These are phyloP conservation scores for Scaptomyza pallida DNA, from an alignment of 1,140 invertebrate species.

Conservation along the genomic window DNA sequence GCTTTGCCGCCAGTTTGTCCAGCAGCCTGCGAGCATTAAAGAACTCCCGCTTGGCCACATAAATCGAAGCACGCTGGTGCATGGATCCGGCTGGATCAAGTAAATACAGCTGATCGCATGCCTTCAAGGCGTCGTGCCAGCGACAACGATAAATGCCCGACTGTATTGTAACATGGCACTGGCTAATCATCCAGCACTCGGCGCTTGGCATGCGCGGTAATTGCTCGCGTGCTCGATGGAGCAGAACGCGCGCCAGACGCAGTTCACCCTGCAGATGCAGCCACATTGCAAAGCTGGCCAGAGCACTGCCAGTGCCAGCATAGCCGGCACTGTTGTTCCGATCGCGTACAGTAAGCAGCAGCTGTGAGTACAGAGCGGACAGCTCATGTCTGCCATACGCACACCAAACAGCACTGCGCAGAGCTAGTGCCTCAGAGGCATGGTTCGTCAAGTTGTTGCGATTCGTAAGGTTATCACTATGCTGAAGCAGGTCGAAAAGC, in stretches of 20 bases:
- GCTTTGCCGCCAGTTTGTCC: slow-evolving; percentile 86
- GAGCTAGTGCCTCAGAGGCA: slow-evolving; percentile 90
- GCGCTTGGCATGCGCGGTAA: slow-evolving; percentile 87
- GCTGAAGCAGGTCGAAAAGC: slow-evolving; percentile 89
- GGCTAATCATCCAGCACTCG: slow-evolving; percentile 89
- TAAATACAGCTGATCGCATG: slow-evolving; percentile 89
- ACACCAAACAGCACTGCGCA: slow-evolving; percentile 93
- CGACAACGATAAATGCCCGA: slow-evolving; percentile 87
- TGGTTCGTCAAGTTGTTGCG: slow-evolving; percentile 92
- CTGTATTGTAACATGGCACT: slow-evolving; percentile 87
- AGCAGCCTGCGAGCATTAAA: slow-evolving; percentile 86
- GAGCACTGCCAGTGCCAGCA: slow-evolving; percentile 88
- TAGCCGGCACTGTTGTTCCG: slow-evolving; percentile 86
- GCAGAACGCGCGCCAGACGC: slow-evolving; percentile 85
- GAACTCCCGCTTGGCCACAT: slow-evolving; percentile 88
- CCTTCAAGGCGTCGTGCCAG: slow-evolving; percentile 90
- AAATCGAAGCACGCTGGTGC: slow-evolving; percentile 88
- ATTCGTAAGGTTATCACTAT: slow-evolving; percentile 93
- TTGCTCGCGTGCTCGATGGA: slow-evolving; percentile 86
- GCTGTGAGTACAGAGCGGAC: slow-evolving; percentile 90
- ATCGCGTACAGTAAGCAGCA: slow-evolving; percentile 86
- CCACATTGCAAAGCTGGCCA: slow-evolving; percentile 89
- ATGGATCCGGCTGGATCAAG: slow-evolving; percentile 89
- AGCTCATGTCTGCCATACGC: slow-evolving; percentile 94
- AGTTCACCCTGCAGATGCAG: slow-evolving; percentile 87